Evolutionary conservation across 2,797 vertebrate genomes (phyloP).

Genomic region (Labeo calbasu): DNA sequence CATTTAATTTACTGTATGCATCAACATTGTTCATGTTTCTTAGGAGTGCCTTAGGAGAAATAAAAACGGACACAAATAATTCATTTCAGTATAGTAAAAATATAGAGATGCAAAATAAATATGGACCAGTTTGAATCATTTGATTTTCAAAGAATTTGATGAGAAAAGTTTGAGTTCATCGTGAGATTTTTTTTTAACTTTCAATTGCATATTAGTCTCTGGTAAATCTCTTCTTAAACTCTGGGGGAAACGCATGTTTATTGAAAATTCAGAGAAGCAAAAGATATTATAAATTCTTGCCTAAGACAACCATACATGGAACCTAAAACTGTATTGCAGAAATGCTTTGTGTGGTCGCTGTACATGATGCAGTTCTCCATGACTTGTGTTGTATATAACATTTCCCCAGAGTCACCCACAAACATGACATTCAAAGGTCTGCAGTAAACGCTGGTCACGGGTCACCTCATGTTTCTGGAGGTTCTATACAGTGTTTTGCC

Average conservation of each 20-base stretch:
- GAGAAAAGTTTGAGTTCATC: too few species aligned
- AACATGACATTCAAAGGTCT: neutral
- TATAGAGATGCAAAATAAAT: too few species aligned
- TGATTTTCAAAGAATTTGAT: too few species aligned
- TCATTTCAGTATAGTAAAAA: too few species aligned
- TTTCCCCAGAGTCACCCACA: neutral
- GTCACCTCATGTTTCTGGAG: neutral
- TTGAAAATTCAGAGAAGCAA: too few species aligned
- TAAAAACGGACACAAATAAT: too few species aligned
- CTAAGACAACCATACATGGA: rapidly evolving
- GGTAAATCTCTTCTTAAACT: neutral
- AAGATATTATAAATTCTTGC: neutral
- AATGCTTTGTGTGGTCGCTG: neutral
- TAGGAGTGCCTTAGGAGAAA: neutral
- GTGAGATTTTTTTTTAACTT: neutral
- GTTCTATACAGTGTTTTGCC: neutral
- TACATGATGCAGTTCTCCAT: neutral
- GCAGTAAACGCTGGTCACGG: constrained; percentile 1
- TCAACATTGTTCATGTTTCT: neutral
- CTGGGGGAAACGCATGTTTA: too few species aligned
- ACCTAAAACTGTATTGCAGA: neutral
- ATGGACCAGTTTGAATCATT: too few species aligned
- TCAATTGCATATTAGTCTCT: neutral
- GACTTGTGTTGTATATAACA: neutral
- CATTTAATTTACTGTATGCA: neutral